These are phyloP conservation scores for Spinibarbus caldwelli DNA, from an alignment of 2,797 vertebrate species.

Conservation along the genomic window DNA sequence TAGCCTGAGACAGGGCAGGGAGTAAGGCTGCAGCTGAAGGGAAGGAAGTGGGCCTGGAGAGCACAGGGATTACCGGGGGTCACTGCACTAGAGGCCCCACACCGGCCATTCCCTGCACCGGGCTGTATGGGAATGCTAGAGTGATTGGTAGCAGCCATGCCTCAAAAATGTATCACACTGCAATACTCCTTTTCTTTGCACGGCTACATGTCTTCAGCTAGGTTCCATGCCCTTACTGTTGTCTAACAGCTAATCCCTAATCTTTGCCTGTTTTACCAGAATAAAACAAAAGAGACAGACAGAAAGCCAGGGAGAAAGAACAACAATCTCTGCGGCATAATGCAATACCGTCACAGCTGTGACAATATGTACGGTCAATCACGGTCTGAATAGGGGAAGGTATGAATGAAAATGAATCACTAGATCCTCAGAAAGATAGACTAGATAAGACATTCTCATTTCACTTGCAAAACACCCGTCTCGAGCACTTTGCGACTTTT, in stretches of 20 bases:
- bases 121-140: constrained; percentile 32
- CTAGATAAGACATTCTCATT: constrained; percentile 6
- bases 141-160: not conserved
- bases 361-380: constrained; percentile 16
- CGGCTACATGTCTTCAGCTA: not conserved
- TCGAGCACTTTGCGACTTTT: not conserved
- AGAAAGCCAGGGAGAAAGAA: not conserved
- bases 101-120: constrained; percentile 52
- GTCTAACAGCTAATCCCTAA: constrained; percentile 16
- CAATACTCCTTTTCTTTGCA: not conserved
- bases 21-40: constrained; percentile 75
- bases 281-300: constrained; percentile 8
- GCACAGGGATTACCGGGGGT: constrained; percentile 74
- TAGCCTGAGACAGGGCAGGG: constrained; percentile 69
- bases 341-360: not conserved
- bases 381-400: not conserved
- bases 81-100: constrained; percentile 54
- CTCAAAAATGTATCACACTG: not conserved
- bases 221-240: not conserved
- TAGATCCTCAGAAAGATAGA: not conserved
- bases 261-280: constrained; percentile 10
- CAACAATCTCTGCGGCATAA: not conserved
- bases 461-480: constrained; percentile 8
- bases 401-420: constrained; percentile 11
- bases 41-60: constrained; percentile 79